Evolutionary conservation across 1,140 invertebrate genomes (phyloP).

Genomic region (Bombus terrestris): DNA sequence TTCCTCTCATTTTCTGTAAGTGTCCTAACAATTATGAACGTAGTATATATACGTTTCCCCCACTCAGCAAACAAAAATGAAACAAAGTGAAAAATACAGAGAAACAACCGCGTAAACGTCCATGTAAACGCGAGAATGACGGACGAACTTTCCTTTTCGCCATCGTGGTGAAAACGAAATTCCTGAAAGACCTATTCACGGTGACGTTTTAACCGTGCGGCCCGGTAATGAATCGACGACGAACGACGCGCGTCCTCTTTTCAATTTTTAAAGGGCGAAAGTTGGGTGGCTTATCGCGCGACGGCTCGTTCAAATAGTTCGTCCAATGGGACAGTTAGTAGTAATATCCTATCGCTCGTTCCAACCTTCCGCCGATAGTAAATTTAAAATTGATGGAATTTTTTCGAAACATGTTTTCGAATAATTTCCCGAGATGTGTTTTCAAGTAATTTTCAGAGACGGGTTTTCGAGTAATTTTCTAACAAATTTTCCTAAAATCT

Average conservation of each 20-base stretch:
- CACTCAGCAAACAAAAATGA: not conserved
- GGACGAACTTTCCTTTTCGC: not conserved
- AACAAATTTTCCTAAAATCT: too few species aligned
- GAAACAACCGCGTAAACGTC: not conserved
- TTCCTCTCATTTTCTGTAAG: not conserved
- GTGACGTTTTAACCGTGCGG: not conserved
- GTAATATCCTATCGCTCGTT: not conserved
- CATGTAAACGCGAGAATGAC: not conserved
- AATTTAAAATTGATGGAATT: constrained; percentile 14
- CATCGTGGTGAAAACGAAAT: not conserved
- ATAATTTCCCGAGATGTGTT: too few species aligned
- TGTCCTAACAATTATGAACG: too few species aligned
- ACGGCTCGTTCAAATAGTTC: not conserved
- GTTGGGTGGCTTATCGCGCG: not conserved
- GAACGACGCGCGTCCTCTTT: not conserved
- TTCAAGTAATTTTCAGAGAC: too few species aligned
- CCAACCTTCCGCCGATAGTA: constrained; percentile 8
- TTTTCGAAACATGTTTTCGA: not conserved
- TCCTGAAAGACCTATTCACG: constrained; percentile 16
- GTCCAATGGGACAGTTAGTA: not conserved
- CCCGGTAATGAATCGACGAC: constrained; percentile 1
- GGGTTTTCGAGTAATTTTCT: too few species aligned
- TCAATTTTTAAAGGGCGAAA: constrained; percentile 10
- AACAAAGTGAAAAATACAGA: not conserved
- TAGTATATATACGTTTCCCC: too few species aligned